phyloP scores from a whole-genome alignment of 2,888 invertebrate species.

The Geophilus truncorum region DNA sequence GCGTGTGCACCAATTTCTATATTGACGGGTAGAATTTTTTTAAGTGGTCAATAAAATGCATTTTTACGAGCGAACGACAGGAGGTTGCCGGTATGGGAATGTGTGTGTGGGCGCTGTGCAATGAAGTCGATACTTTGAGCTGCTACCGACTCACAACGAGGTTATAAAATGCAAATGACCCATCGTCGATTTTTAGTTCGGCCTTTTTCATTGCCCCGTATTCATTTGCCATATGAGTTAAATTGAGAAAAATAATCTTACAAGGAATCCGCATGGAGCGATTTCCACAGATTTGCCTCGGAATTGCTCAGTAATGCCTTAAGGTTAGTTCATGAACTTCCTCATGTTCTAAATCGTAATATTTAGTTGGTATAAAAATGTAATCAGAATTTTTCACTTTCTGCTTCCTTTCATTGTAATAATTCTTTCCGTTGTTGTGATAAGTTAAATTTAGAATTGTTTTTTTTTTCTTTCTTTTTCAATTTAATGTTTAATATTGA shows the following conservation, averaged over 20 bases:
- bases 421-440: too few relatives aligned
- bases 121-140: slow-evolving; percentile 2
- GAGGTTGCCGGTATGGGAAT: not conserved
- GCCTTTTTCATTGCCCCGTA: not conserved
- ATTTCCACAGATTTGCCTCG: not conserved
- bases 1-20: not conserved
- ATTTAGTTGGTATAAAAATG: not conserved
- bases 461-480: too few relatives aligned
- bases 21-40: slow-evolving; percentile 1
- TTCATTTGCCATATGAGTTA: not conserved
- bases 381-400: not conserved
- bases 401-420: too few relatives aligned
- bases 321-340: not conserved
- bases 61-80: slow-evolving; percentile 15
- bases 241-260: slow-evolving; percentile 14
- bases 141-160: not conserved
- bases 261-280: not conserved
- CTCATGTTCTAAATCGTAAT: not conserved
- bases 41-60: slow-evolving; percentile 13
- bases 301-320: not conserved
- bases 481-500: too few relatives aligned
- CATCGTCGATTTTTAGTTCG: not conserved
- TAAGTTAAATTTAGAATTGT: too few relatives aligned
- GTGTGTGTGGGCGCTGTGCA: not conserved
- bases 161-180: slow-evolving; percentile 6